Evolutionary conservation across 2,888 invertebrate genomes (phyloP).

Genomic region (Caenorhabditis japonica): DNA sequence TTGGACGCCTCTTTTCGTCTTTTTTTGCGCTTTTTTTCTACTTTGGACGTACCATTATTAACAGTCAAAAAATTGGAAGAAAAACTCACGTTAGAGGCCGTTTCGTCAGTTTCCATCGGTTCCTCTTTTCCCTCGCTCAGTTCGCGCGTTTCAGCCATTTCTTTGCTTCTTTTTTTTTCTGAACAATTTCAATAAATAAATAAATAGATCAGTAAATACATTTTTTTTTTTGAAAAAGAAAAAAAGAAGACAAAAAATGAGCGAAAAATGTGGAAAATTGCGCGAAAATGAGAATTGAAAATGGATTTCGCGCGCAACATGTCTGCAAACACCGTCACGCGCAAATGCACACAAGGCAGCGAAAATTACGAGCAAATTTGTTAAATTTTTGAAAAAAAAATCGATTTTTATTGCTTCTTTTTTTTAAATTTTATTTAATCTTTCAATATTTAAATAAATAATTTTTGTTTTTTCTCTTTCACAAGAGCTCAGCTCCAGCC

Average conservation of each 20-base stretch:
- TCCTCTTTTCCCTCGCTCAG: constrained; percentile 18
- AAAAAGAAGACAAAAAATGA: background rate
- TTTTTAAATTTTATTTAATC: too few species aligned
- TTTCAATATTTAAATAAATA: too few species aligned
- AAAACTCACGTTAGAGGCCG: constrained; percentile 5
- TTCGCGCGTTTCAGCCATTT: constrained; percentile 13
- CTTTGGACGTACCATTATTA: too few species aligned
- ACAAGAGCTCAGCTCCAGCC: too few species aligned
- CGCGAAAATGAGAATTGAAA: background rate
- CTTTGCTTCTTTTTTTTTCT: background rate
- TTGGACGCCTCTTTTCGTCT: too few species aligned
- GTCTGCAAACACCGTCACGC: constrained; percentile 37
- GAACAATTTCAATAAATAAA: too few species aligned
- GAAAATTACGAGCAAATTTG: background rate
- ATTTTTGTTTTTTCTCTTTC: too few species aligned
- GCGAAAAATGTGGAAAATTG: background rate
- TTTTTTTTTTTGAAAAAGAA: background rate
- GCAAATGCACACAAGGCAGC: constrained; percentile 8
- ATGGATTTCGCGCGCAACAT: background rate
- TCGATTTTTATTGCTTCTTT: too few species aligned
- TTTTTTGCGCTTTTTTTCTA: too few species aligned
- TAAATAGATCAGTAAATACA: too few species aligned
- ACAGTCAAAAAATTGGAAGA: background rate
- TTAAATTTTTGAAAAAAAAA: too few species aligned
- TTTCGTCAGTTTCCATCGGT: constrained; percentile 46